phyloP scores from a whole-genome alignment of 2,797 vertebrate genomes.

The Oreochromis mossambicus region DNA sequence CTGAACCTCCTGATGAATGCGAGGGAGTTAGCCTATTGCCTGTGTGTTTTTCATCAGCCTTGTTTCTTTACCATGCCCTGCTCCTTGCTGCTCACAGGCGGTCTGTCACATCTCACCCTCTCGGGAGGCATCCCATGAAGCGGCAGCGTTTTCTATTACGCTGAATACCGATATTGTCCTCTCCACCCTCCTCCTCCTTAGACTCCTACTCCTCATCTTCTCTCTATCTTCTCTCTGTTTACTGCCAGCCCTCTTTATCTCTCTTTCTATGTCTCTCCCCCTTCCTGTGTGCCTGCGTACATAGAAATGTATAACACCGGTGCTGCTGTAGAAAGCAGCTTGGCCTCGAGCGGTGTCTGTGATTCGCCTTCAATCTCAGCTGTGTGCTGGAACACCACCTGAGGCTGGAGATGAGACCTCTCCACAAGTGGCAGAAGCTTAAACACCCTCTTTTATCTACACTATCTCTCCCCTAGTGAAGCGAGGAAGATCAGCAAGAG shows the following conservation, averaged over 20 bases:
- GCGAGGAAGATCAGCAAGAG: constrained; percentile 11
- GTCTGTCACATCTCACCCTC: constrained; percentile 24
- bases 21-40: constrained; percentile 34
- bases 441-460: constrained; percentile 60
- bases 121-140: constrained; percentile 26
- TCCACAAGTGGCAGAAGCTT: constrained; percentile 59
- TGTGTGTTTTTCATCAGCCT: constrained; percentile 26
- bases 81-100: constrained; percentile 16
- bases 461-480: constrained; percentile 39
- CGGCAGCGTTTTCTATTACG: constrained; percentile 29
- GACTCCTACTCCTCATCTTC: constrained; percentile 9
- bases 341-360: constrained; percentile 59
- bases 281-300: constrained; percentile 9
- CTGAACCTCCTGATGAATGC: constrained; percentile 52
- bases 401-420: constrained; percentile 65
- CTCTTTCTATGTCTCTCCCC: neutral
- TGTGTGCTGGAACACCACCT: constrained; percentile 49
- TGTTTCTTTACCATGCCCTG: constrained; percentile 3
- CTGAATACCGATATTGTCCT: constrained; percentile 38
- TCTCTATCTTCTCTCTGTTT: constrained; percentile 20
- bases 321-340: constrained; percentile 42
- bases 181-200: neutral
- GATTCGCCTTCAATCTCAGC: constrained; percentile 63
- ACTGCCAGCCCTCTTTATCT: constrained; percentile 1
- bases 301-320: constrained; percentile 39